Base-by-base conservation (phyloP, 2,888 invertebrate species). In the Drosophila antonietae region DNA sequence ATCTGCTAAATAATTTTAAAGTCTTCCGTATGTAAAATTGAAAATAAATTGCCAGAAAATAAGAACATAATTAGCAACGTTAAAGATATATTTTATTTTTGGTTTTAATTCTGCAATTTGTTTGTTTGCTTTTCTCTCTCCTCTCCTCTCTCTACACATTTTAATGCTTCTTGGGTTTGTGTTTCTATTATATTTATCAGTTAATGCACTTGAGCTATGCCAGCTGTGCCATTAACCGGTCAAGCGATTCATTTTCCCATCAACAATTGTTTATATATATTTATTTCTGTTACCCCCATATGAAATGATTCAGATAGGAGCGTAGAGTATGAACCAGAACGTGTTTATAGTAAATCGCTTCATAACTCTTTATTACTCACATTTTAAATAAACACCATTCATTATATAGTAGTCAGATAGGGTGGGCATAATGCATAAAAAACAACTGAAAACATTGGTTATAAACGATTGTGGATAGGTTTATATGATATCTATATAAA, bases 211-310 rank as follows among this genome's bases (percentile, higher is more conserved):
- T 61, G 47, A 67, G 74, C 66, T 61, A 20, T 43, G 63, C 60
- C 77, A 77, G 65, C 78, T 76, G 78, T 57, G 41, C 33, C 56
- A 65, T 64, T 63, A 46, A 47, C 46, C 49, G 43, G 39, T 35
- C 46, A 52, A 47, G 33, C 60, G 65, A 72, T 78, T 68, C 60
- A 57, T 68, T 64, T 66, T 41, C 49, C 46, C 35, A 72, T 61
- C 20, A 43, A 37, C 52, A 41, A 41, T n/a, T 41, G 41, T 18
- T 33, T 51, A n/a, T 55, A 33, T 2, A 18, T 52, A 12, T 28
- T 39, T 6, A n/a, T 39, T 39, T 39, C 37, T 10, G 39, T 39
- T 39, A 7, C 15, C 53, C 15, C 37, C 23, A 37, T 55, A 28
- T 10, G 28, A 41, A 55, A 31, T 55, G 39, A 55, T 15, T 55